Percentiles rank a stretch among this genome's conserved stretches.
Conservation (phyloP, 2,888 invertebrate species). For the Coenonympha glycerion region DNA sequence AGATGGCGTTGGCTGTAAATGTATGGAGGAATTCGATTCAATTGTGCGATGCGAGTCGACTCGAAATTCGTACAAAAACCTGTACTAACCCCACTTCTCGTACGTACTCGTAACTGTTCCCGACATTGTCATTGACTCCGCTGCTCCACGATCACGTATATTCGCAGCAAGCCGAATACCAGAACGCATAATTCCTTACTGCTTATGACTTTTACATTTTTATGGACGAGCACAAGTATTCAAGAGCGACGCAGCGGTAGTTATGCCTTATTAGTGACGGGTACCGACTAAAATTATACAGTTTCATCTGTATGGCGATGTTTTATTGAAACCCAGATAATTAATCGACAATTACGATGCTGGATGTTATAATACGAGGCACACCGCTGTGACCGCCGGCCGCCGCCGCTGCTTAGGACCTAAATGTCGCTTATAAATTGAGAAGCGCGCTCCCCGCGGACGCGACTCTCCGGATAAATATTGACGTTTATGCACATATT, state of each 20-base stretch:
- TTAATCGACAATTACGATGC: slow-evolving; percentile 74
- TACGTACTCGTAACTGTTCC: slow-evolving; percentile 27
- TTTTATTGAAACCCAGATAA: slow-evolving; percentile 73
- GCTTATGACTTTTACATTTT: slow-evolving; percentile 51
- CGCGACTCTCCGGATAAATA: slow-evolving; percentile 49
- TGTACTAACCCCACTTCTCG: no score
- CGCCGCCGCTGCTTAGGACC: slow-evolving; percentile 51
- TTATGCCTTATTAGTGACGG: slow-evolving; percentile 66
- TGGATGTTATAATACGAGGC: slow-evolving; percentile 62
- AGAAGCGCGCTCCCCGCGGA: slow-evolving; percentile 35
- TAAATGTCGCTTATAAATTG: slow-evolving; percentile 60
- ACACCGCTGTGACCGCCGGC: slow-evolving; percentile 61
- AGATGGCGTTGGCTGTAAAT: no score
- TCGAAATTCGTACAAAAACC: no score
- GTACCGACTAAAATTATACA: slow-evolving; percentile 67
- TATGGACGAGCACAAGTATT: slow-evolving; percentile 50
- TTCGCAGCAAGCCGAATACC: slow-evolving; percentile 47
- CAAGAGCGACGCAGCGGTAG: slow-evolving; percentile 48
- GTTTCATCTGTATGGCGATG: slow-evolving; percentile 66
- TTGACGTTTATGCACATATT: slow-evolving; percentile 75
- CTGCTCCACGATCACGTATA: slow-evolving; percentile 38
- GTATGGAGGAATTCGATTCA: no score
- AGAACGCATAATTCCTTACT: slow-evolving; percentile 49
- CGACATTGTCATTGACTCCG: slow-evolving; percentile 28
- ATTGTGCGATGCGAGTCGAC: no score